Evolutionary conservation across 2,113 vertebrate genomes (phyloP).

Genomic region (Porphyrio hochstetteri): DNA sequence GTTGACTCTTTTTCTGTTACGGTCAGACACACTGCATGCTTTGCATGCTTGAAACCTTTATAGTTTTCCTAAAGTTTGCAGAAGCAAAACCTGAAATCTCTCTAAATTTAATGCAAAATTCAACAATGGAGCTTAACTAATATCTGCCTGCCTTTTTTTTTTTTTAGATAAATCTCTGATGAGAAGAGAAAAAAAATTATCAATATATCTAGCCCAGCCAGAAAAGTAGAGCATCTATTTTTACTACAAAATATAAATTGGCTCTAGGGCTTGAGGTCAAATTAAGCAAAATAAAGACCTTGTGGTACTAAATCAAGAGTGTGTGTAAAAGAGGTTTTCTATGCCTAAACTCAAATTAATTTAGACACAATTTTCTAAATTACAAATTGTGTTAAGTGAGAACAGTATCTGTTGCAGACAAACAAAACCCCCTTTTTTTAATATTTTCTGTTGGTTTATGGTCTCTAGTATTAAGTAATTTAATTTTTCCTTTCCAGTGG

Average conservation of each 20-base stretch:
- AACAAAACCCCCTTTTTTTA: background rate
- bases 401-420: background rate
- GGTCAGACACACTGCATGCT: background rate
- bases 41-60: slow-evolving; percentile 39
- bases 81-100: slow-evolving; percentile 9
- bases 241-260: background rate
- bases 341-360: background rate
- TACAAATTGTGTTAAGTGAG: background rate
- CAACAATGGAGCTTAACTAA: background rate
- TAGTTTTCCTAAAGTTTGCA: slow-evolving; percentile 12
- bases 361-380: background rate
- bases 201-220: background rate
- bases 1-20: slow-evolving; percentile 37
- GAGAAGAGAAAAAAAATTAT: background rate
- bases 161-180: background rate
- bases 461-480: background rate
- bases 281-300: background rate
- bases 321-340: background rate
- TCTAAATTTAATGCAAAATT: background rate
- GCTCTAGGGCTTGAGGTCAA: background rate
- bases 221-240: background rate
- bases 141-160: background rate
- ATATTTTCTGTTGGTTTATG: background rate
- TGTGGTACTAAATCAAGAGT: background rate
- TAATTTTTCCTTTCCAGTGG: background rate